Evolutionary conservation across 2,888 invertebrate species (phyloP), one percentile per base, ranked within the genome.

Genomic region (Artemia sinica): DNA sequence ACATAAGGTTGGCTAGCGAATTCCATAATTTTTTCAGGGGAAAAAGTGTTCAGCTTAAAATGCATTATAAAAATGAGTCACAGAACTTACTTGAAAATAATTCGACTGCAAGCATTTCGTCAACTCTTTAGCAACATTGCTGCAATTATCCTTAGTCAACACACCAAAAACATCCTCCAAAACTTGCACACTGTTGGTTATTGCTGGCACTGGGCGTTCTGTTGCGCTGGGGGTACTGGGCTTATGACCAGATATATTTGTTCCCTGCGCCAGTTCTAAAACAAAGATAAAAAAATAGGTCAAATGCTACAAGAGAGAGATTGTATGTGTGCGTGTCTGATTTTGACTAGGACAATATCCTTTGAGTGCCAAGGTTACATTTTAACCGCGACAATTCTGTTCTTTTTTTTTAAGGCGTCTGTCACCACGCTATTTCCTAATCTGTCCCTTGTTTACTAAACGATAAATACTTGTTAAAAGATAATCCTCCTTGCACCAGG

Each of bases 151-250:
- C 8, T 18, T n/a, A 58, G 58, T 18, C 10, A 58, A 58, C n/a
- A 58, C 58, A 58, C 10, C 58, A 10, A 8, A 58, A 8, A 58
- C 58, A 10, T 58, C 58, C 8, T 58, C 58, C 14, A 58, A 18
- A 8, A 58, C 58, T 18, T 58, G 58, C 14, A 58, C 58, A 58
- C 58, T 58, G 58, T 58, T 58, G 18, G 14, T 58, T 58, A 58
- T 58, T 8, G 58, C 58, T 14, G 58, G 58, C 14, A 58, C 18
- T n/a, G 58, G 58, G n/a, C 14, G 58, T 1, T 58, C 28, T 28
- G 28, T 28, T 28, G 28, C 28, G 28, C 28, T 28, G 28, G 28
- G 28, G 28, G 28, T 8, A 58, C 58, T 58, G n/a, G 18, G 58
- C 58, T 58, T 18, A 58, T 58, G n/a, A 14, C 18, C 18, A 8